Conservation (phyloP, 1,140 invertebrate genomes). For the Triops longicaudatus region DNA sequence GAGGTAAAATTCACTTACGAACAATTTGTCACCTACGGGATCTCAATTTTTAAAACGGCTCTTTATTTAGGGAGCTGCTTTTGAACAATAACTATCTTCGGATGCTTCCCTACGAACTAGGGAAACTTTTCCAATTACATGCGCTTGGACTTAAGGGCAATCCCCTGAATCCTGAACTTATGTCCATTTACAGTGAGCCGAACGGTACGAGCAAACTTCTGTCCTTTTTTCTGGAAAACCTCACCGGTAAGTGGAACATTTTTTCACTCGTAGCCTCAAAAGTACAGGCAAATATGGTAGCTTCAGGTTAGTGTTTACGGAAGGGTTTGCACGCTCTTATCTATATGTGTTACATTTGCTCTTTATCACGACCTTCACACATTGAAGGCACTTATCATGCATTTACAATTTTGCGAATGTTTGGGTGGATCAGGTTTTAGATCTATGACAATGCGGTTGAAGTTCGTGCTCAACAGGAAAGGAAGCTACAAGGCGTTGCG, state of each 20-base stretch:
- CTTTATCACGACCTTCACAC: too few species aligned
- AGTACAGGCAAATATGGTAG: not conserved
- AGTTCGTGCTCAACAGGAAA: too few species aligned
- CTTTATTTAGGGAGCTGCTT: slow-evolving; percentile 69
- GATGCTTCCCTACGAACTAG: slow-evolving; percentile 89
- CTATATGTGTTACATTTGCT: too few species aligned
- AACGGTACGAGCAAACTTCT: slow-evolving; percentile 90
- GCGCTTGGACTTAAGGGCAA: slow-evolving; percentile 83
- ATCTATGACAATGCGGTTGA: too few species aligned
- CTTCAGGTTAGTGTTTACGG: too few species aligned
- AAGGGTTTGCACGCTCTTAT: too few species aligned
- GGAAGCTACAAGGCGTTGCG: too few species aligned
- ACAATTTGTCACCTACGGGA: too few species aligned
- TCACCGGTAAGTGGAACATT: slow-evolving; percentile 62
- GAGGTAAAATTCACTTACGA: slow-evolving; percentile 48
- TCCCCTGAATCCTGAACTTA: slow-evolving; percentile 85
- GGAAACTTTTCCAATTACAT: slow-evolving; percentile 93
- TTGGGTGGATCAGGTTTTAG: too few species aligned
- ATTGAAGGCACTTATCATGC: too few species aligned
- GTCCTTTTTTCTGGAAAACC: slow-evolving; percentile 85
- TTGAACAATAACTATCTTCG: slow-evolving; percentile 89
- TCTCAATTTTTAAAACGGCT: too few species aligned
- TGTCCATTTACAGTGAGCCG: slow-evolving; percentile 80
- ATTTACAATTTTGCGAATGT: too few species aligned
- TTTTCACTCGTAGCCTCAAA: not conserved